Evolutionary conservation across 2,888 invertebrate genomes (phyloP).

Genomic region (Colostygia pectinataria): DNA sequence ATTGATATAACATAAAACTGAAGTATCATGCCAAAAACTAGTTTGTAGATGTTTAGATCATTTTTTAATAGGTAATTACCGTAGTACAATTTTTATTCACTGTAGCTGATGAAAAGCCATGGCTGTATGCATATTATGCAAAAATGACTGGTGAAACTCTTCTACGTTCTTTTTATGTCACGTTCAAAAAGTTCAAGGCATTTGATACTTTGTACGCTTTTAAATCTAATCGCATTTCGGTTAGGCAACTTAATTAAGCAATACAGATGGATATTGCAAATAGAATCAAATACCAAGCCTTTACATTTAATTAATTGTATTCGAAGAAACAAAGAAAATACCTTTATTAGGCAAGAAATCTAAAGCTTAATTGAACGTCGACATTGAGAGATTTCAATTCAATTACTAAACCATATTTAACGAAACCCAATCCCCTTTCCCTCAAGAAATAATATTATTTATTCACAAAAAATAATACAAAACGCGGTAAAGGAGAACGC

Average conservation of each 20-base stretch:
- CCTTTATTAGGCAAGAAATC: constrained; percentile 72
- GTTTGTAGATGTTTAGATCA: too few relatives aligned
- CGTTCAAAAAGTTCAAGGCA: too few relatives aligned
- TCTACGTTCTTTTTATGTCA: too few relatives aligned
- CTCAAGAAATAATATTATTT: constrained; percentile 82
- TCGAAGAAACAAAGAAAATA: constrained; percentile 72
- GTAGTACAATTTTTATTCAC: too few relatives aligned
- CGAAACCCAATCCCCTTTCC: constrained; percentile 83
- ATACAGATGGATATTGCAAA: constrained; percentile 22
- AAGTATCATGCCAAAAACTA: too few relatives aligned
- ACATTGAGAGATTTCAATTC: constrained; percentile 84
- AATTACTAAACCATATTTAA: constrained; percentile 84
- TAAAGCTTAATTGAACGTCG: constrained; percentile 82
- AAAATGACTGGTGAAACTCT: too few relatives aligned
- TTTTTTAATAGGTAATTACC: too few relatives aligned
- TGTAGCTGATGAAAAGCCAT: too few relatives aligned
- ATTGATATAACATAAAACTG: too few relatives aligned
- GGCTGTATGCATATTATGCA: too few relatives aligned
- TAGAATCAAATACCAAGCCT: constrained; percentile 36
- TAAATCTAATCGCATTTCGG: constrained; percentile 12
- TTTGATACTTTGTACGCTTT: not conserved
- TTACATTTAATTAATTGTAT: constrained; percentile 65
- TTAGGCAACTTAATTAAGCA: constrained; percentile 11
- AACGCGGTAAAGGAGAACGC: constrained; percentile 74
- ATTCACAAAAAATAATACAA: constrained; percentile 83